These are phyloP conservation scores for Bombus confusus DNA, from an alignment of 1,140 invertebrate species.

Conservation along the genomic window DNA sequence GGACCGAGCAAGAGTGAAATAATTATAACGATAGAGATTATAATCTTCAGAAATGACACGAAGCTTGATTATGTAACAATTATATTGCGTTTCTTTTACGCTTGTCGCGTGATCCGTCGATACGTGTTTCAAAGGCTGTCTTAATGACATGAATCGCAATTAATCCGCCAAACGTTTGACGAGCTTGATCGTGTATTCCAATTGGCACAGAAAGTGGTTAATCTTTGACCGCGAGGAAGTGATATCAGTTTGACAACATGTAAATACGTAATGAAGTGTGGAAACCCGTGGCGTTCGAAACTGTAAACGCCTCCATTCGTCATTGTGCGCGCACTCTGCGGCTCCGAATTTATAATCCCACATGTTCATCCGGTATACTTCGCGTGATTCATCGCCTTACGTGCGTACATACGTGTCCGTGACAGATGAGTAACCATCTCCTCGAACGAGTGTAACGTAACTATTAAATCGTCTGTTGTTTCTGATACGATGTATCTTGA, in stretches of 20 bases:
- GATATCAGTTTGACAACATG: slow-evolving; percentile 70
- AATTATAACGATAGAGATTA: too few relatives aligned
- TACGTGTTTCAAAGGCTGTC: neutral
- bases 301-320: slow-evolving; percentile 60
- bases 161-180: slow-evolving; percentile 30
- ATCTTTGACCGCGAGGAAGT: slow-evolving; percentile 59
- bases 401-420: neutral
- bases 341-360: slow-evolving; percentile 66
- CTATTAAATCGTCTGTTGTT: neutral
- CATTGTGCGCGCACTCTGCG: slow-evolving; percentile 48
- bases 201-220: slow-evolving; percentile 49
- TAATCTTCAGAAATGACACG: too few relatives aligned
- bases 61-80: neutral
- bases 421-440: slow-evolving; percentile 55
- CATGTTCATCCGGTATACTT: slow-evolving; percentile 41
- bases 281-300: slow-evolving; percentile 56
- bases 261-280: slow-evolving; percentile 75
- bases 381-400: slow-evolving; percentile 64
- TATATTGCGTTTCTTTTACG: neutral
- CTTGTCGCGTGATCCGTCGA: neutral
- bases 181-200: slow-evolving; percentile 59
- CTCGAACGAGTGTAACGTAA: slow-evolving; percentile 9
- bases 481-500: neutral
- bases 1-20: neutral
- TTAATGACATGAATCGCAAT: slow-evolving; percentile 23